Evolutionary conservation across 2,113 vertebrate genomes (phyloP).

Genomic region (Labrus mixtus): DNA sequence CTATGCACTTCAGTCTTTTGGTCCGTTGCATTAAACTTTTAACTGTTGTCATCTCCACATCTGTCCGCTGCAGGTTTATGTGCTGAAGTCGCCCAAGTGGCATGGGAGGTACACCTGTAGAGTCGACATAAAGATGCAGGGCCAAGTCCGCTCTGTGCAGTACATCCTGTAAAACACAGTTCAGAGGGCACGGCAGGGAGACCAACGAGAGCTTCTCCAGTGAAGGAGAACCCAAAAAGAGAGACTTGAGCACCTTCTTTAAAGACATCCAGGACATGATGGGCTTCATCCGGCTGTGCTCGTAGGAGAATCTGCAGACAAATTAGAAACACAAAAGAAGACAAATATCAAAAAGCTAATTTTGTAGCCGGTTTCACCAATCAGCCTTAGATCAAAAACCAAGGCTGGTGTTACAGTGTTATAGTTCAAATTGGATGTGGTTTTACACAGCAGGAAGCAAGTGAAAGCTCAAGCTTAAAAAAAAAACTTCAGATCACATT

Average conservation of each 20-base stretch:
- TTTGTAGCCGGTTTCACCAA: too few species aligned
- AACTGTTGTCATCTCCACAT: constrained; percentile 68
- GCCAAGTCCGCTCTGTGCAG: neutral
- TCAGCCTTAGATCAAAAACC: too few species aligned
- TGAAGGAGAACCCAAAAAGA: constrained; percentile 72
- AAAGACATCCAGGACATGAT: constrained; percentile 74
- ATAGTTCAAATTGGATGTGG: too few species aligned
- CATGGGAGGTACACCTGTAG: constrained; percentile 5
- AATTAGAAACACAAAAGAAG: constrained; percentile 17
- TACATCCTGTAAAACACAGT: constrained; percentile 65
- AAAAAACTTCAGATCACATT: too few species aligned
- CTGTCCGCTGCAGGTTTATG: constrained; percentile 67
- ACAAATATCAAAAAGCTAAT: neutral
- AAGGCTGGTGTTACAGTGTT: too few species aligned
- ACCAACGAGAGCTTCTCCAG: constrained; percentile 78
- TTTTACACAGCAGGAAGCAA: too few species aligned
- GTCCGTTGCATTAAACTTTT: constrained; percentile 54
- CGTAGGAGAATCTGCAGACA: constrained; percentile 74
- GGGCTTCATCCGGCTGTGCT: constrained; percentile 70
- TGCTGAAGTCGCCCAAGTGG: constrained; percentile 49
- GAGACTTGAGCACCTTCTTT: constrained; percentile 62
- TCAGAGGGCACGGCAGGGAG: constrained; percentile 80
- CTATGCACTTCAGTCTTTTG: constrained; percentile 65
- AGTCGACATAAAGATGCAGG: neutral
- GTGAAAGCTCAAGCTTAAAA: too few species aligned